Evolutionary conservation across 2,113 vertebrate genomes (phyloP).

Genomic region (Saccopteryx bilineata): DNA sequence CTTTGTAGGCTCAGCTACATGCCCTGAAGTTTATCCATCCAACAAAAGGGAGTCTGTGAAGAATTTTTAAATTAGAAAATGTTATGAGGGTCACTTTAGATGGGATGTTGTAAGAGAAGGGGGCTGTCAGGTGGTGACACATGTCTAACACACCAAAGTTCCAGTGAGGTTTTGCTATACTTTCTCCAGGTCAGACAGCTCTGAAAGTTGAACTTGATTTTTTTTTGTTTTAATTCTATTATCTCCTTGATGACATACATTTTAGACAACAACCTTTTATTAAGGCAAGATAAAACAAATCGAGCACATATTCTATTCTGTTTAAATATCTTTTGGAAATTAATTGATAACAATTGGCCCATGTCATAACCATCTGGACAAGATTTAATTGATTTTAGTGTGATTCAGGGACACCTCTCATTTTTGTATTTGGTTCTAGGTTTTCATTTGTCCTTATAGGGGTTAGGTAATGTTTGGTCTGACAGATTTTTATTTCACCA

Average conservation of each 20-base stretch:
- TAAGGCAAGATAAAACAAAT: neutral
- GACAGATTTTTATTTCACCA: neutral
- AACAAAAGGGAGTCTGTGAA: accelerated
- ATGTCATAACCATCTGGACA: neutral
- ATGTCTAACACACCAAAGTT: neutral
- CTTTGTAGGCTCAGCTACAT: neutral
- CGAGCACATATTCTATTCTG: neutral
- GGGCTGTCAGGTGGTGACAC: accelerated
- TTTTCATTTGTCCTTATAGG: neutral
- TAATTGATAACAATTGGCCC: neutral
- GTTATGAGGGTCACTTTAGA: neutral
- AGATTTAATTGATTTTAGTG: neutral
- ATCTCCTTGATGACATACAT: neutral
- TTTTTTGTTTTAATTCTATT: neutral
- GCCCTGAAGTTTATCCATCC: neutral
- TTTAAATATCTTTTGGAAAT: neutral
- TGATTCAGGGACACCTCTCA: neutral
- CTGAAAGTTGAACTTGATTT: neutral
- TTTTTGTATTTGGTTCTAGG: neutral
- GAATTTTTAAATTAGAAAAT: neutral
- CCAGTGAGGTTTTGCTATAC: too few relatives aligned
- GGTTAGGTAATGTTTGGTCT: neutral
- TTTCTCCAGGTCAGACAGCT: neutral
- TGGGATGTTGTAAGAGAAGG: neutral
- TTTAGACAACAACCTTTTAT: neutral